Percentiles rank a stretch among this genome's conserved stretches.
phyloP scores from a whole-genome alignment of 2,113 vertebrate genomes.

The Lophochroa leadbeateri region DNA sequence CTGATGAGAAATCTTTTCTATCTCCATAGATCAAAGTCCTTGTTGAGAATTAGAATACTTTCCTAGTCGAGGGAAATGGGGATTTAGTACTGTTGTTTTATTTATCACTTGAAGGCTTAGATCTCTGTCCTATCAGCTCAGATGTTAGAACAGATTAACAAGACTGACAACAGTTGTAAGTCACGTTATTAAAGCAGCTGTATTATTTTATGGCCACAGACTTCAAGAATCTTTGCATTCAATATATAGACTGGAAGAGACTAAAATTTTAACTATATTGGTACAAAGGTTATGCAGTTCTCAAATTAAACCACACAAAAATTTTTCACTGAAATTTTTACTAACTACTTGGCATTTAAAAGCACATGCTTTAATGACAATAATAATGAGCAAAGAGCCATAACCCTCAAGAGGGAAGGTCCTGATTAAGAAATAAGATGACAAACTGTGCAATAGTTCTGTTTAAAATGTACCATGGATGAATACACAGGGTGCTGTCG shows the following conservation, averaged over 20 bases:
- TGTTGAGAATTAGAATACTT: not conserved
- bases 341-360: slow-evolving; percentile 28
- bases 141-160: not conserved
- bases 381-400: not conserved
- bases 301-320: not conserved
- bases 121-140: not conserved
- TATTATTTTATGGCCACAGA: not conserved
- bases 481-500: not conserved
- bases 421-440: slow-evolving; percentile 14
- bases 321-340: not conserved
- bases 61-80: not conserved
- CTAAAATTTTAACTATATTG: not conserved
- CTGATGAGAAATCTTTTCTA: not conserved
- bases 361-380: not conserved
- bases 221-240: not conserved
- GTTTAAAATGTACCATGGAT: slow-evolving; percentile 16
- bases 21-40: slow-evolving; percentile 6
- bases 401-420: not conserved
- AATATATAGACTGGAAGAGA: not conserved
- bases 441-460: slow-evolving; percentile 14
- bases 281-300: not conserved
- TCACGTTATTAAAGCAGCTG: not conserved
- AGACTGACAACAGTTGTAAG: not conserved
- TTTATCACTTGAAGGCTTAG: not conserved
- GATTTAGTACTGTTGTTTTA: not conserved